phyloP scores from a whole-genome alignment of 1,140 invertebrate genomes.

The Copidosoma floridanum region DNA sequence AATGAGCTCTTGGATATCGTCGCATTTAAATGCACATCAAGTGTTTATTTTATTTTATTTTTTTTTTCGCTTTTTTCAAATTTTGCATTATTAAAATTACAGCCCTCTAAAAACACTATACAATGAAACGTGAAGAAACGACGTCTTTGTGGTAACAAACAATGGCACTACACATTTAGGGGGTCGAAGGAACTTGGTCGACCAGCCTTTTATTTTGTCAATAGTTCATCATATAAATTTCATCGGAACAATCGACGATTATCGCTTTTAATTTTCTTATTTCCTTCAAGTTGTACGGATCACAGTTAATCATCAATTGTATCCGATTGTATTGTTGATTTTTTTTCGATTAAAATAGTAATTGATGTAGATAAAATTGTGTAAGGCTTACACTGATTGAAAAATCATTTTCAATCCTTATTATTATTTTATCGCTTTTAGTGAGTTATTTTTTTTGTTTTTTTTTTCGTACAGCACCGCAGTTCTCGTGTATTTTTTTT shows the following conservation, averaged over 20 bases:
- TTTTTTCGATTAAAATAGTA: conserved; percentile 20
- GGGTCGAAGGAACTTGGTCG: conserved; percentile 12
- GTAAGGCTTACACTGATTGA: conserved; percentile 23
- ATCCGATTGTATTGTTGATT: conserved; percentile 2
- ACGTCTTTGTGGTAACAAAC: conserved; percentile 6
- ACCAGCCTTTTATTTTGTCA: conserved; percentile 3
- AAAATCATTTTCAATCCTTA: conserved; percentile 13
- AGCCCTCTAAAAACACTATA: background rate
- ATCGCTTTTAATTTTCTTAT: background rate
- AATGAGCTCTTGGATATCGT: conserved; percentile 22
- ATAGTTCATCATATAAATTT: too few relatives aligned
- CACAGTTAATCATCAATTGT: conserved; percentile 7
- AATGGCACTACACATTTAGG: conserved; percentile 21
- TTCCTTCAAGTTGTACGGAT: background rate
- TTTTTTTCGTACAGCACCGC: background rate
- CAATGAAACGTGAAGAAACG: conserved; percentile 1
- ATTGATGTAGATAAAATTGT: conserved; percentile 20
- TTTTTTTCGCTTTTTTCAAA: conserved; percentile 9
- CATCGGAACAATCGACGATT: too few relatives aligned
- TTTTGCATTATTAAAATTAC: conserved; percentile 32
- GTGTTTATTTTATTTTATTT: conserved; percentile 14
- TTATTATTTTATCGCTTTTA: too few relatives aligned
- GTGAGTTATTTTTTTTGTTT: too few relatives aligned
- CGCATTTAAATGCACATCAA: conserved; percentile 11
- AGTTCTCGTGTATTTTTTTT: background rate